Conservation (phyloP, 2,888 invertebrate species). For the Perizoma affinitatum region DNA sequence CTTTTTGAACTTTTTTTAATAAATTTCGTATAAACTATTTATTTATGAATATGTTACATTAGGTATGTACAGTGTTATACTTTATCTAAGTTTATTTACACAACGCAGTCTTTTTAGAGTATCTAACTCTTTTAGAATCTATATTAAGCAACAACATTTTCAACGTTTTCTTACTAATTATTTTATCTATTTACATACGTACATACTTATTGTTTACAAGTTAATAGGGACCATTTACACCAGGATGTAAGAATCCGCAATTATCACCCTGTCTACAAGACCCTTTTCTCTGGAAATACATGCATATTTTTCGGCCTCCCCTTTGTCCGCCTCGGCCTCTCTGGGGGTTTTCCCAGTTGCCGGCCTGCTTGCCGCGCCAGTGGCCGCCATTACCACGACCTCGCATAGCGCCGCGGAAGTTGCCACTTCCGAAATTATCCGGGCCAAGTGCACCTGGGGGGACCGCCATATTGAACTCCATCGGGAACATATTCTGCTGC, state of each 20-base stretch:
- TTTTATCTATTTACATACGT: constrained; percentile 10
- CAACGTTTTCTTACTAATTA: constrained; percentile 23
- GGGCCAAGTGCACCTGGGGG: constrained; percentile 63
- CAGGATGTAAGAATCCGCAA: constrained; percentile 93
- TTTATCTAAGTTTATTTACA: constrained; percentile 49
- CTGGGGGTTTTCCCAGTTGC: constrained; percentile 76
- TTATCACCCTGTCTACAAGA: constrained; percentile 92
- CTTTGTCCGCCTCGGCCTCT: constrained; percentile 79
- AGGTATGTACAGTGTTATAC: constrained; percentile 46
- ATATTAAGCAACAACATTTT: constrained; percentile 28
- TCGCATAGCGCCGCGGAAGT: constrained; percentile 83
- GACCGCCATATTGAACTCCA: constrained; percentile 79
- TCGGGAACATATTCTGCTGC: constrained; percentile 78
- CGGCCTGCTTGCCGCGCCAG: constrained; percentile 77
- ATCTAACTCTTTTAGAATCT: constrained; percentile 31
- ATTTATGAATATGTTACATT: constrained; percentile 26
- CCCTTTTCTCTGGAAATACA: constrained; percentile 91
- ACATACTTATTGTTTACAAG: constrained; percentile 25
- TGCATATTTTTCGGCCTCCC: constrained; percentile 86
- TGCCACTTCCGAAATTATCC: constrained; percentile 70
- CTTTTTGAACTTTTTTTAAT: constrained; percentile 24
- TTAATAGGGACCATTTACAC: constrained; percentile 84
- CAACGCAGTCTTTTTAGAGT: constrained; percentile 60
- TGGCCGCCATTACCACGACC: constrained; percentile 78
- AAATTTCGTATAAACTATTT: constrained; percentile 23